Evolutionary conservation across 2,113 vertebrate species (phyloP).

Genomic region (Buteo buteo): DNA sequence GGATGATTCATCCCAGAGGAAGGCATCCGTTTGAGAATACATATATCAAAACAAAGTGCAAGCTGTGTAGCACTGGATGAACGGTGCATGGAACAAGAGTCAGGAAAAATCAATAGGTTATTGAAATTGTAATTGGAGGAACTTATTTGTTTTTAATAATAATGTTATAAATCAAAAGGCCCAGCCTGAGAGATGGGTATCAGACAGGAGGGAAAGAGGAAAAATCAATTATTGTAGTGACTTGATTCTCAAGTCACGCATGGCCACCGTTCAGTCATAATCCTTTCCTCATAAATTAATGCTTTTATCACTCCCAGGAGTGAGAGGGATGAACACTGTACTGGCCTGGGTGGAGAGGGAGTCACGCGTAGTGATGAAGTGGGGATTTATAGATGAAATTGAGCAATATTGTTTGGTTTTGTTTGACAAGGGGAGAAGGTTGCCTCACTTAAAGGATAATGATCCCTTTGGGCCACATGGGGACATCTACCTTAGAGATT

Average conservation of each 20-base stretch:
- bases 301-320: not conserved
- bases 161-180: slow-evolving; percentile 6
- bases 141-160: slow-evolving; percentile 32
- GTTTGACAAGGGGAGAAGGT: not conserved
- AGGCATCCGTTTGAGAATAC: not conserved
- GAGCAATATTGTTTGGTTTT: not conserved
- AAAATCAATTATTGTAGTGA: slow-evolving; percentile 9
- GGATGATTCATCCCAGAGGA: not conserved
- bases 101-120: not conserved
- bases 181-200: not conserved
- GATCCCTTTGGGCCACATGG: not conserved
- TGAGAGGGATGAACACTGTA: not conserved
- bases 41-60: not conserved
- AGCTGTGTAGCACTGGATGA: not conserved
- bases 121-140: slow-evolving; percentile 46
- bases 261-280: not conserved
- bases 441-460: not conserved
- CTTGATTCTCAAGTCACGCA: not conserved
- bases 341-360: not conserved
- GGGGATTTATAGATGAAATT: not conserved
- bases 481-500: no score
- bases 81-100: not conserved
- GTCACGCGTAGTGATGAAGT: not conserved
- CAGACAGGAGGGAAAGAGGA: not conserved
- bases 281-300: slow-evolving; percentile 1